phyloP scores from a whole-genome alignment of 2,113 vertebrate species.

The Arenaria interpres region DNA sequence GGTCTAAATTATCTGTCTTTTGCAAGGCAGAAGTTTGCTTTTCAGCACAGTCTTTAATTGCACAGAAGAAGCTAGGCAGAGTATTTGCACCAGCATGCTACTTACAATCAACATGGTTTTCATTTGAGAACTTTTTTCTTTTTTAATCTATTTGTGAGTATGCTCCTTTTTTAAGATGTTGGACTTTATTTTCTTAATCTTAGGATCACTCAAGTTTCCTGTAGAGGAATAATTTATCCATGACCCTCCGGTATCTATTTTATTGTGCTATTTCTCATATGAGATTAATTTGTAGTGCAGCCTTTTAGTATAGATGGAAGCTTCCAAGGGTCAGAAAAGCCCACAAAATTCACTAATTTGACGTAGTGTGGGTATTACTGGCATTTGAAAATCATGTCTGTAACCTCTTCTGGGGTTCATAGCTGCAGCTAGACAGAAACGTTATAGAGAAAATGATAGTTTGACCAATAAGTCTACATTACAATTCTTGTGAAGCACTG shows the following conservation, averaged over 20 bases:
- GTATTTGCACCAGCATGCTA: conserved; percentile 33
- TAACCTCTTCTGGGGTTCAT: background rate
- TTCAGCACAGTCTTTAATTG: conserved; percentile 49
- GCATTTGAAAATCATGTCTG: background rate
- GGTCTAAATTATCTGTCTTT: conserved; percentile 51
- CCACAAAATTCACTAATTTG: background rate
- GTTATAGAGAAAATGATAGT: background rate
- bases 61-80: conserved; percentile 15
- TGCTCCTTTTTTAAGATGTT: background rate
- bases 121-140: background rate
- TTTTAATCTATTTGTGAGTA: background rate
- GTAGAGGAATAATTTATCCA: background rate
- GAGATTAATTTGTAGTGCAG: background rate
- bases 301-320: background rate
- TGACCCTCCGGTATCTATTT: background rate
- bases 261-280: background rate
- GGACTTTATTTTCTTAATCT: background rate
- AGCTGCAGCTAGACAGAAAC: background rate
- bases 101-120: conserved; percentile 34
- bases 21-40: conserved; percentile 51
- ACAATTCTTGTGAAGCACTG: background rate
- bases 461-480: background rate
- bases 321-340: background rate
- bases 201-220: background rate
- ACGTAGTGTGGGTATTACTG: background rate